Conservation (phyloP, 64 coral and sea anemone genomes). For the Actinia equina region DNA sequence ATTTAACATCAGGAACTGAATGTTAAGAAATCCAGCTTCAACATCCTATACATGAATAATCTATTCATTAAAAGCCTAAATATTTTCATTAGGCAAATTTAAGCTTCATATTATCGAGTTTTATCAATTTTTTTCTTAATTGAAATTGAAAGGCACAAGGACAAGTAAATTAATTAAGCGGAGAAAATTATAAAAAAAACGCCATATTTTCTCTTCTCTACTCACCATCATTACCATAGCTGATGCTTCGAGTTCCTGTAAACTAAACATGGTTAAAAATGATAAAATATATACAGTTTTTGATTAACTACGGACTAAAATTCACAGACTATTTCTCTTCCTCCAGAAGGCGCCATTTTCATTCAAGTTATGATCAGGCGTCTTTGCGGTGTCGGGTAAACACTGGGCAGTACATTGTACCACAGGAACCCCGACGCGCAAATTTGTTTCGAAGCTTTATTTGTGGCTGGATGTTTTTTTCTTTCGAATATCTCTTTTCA, state of each 20-base stretch:
- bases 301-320: not conserved
- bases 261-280: constrained; percentile 52
- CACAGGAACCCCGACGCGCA: not conserved
- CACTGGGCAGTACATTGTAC: not conserved
- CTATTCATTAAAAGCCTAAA: not conserved
- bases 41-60: not conserved
- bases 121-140: too few relatives aligned
- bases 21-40: not conserved
- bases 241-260: constrained; percentile 84
- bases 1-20: not conserved
- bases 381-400: not conserved
- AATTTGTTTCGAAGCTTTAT: too few relatives aligned
- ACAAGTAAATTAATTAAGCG: too few relatives aligned
- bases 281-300: constrained; percentile 9
- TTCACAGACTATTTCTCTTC: not conserved
- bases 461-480: too few relatives aligned
- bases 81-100: not conserved
- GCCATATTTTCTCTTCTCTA: not conserved
- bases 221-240: constrained; percentile 85
- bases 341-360: constrained; percentile 33
- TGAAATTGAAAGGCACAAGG: too few relatives aligned
- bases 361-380: constrained; percentile 9
- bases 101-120: not conserved
- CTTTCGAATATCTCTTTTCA: too few relatives aligned
- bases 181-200: not conserved